Conservation (phyloP, 2,113 vertebrate species). For the Oncorhynchus keta region DNA sequence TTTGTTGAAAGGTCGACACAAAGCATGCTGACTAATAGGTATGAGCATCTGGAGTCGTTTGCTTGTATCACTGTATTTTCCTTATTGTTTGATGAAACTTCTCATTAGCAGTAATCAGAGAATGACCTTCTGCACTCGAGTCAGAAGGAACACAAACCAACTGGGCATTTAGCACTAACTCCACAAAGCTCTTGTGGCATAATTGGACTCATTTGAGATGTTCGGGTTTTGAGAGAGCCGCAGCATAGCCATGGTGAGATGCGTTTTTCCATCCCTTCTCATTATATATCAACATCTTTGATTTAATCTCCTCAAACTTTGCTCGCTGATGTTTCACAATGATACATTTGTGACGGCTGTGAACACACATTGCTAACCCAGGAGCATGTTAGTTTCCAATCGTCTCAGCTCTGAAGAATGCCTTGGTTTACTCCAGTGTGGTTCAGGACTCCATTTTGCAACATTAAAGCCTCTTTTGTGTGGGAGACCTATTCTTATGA, state of each 20-base stretch:
- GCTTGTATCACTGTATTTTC: background rate
- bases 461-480: no score
- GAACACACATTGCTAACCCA: no score
- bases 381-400: no score
- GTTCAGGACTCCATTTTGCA: no score
- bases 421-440: no score
- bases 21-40: background rate
- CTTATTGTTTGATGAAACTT: conserved; percentile 40
- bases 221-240: conserved; percentile 39
- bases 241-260: conserved; percentile 53
- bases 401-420: no score
- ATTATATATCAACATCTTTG: conserved; percentile 49
- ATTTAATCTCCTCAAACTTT: conserved; percentile 57
- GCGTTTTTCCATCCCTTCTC: conserved; percentile 64
- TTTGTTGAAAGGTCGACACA: background rate
- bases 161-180: conserved; percentile 54
- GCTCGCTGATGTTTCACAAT: conserved; percentile 41
- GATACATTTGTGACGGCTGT: conserved; percentile 49
- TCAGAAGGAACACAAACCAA: conserved; percentile 67
- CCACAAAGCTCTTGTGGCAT: conserved; percentile 42
- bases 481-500: no score
- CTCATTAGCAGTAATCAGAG: conserved; percentile 57
- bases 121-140: conserved; percentile 53
- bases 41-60: conserved; percentile 43
- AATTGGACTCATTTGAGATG: conserved; percentile 62